phyloP scores from a whole-genome alignment of 2,797 vertebrate genomes.

The Uromys caudimaculatus region DNA sequence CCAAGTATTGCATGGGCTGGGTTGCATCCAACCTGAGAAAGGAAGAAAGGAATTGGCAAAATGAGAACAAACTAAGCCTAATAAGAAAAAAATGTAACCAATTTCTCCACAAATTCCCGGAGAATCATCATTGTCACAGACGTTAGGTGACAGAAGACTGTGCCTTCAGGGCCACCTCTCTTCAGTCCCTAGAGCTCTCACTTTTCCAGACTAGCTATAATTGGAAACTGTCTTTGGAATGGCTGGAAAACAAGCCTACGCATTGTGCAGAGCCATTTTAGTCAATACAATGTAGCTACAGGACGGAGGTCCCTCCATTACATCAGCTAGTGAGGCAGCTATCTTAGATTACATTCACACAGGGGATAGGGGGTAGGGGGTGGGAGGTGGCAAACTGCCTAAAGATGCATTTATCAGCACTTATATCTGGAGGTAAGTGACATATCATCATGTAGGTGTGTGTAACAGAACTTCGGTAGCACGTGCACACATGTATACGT shows the following conservation, averaged over 20 bases:
- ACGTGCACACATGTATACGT: too few species aligned
- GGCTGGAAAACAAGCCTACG: not conserved
- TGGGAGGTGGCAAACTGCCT: not conserved
- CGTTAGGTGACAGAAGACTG: not conserved
- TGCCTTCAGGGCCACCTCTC: not conserved
- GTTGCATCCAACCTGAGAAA: slow-evolving; percentile 85
- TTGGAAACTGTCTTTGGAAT: not conserved
- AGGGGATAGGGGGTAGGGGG: not conserved
- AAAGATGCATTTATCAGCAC: not conserved
- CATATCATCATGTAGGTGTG: not conserved
- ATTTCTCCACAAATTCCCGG: not conserved
- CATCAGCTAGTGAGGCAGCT: too few species aligned
- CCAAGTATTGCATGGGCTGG: slow-evolving; percentile 86
- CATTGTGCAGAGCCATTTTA: not conserved
- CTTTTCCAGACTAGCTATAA: not conserved
- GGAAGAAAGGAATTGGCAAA: not conserved
- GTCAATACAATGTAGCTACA: not conserved
- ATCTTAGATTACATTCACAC: not conserved
- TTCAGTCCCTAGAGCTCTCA: not conserved
- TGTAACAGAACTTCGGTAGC: not conserved
- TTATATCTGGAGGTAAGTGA: not conserved
- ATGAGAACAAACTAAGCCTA: not conserved
- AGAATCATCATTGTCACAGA: not conserved
- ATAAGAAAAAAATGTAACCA: not conserved
- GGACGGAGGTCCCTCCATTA: not conserved